Base-by-base conservation (phyloP, 2,888 invertebrate species). In the Agriopis marginaria region DNA sequence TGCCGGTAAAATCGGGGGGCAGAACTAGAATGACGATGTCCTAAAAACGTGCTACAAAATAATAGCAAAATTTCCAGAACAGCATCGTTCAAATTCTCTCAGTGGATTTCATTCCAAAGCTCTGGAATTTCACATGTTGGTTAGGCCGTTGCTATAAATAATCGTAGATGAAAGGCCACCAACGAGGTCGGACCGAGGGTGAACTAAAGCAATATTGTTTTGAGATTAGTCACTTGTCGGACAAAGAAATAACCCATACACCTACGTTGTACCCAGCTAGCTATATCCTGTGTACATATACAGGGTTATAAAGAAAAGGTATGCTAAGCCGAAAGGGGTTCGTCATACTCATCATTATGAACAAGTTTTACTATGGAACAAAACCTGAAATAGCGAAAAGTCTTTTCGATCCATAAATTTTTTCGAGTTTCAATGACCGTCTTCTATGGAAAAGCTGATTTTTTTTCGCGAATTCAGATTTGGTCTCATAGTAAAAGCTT, bases 131-230 rank as follows among this genome's bases (percentile, higher is more conserved):
- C 65, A 65, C 63, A 64, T 56, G 69, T 70, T 70, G 69, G 71
- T 72, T 71, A 42, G 32, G 60, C 68, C 69, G 70, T 70, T 66
- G 66, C 74, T 81, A 82, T 79, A 81, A 81, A 83, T 80, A 82
- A 64, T 73, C 50, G 69, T 73, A 78, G 80, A 86, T 82, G 80
- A 82, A 81, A 84, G 78, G 72, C 77, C 78, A 75, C 76, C 81
- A 75, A 68, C 79, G 81, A 84, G 81, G 83, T 79, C 77, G 75
- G 66, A 72, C 66, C 75, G 77, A 65, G 75, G 75, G 76, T 77
- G 77, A 70, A 80, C 79, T 79, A 78, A 75, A 78, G 76, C 78
- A 69, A 79, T 82, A 78, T 77, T 80, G 79, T 79, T 71, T 69
- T 62, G 70, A 65, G 54, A 66, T 76, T 62, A 72, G 59, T 70